Conservation (phyloP, 2,113 vertebrate genomes). For the Daubentonia madagascariensis region DNA sequence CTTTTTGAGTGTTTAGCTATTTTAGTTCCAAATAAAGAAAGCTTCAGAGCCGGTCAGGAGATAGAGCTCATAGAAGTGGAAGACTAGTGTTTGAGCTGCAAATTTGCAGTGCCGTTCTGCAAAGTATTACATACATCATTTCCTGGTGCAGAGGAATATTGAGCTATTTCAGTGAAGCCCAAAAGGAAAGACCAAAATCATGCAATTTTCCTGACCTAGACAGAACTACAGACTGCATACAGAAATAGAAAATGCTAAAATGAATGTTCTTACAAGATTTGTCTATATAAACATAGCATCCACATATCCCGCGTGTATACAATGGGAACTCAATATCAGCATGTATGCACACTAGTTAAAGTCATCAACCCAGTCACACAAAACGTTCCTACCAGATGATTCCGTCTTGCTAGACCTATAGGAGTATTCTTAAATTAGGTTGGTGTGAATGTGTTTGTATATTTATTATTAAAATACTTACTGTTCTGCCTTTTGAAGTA, state of each 20-base stretch:
- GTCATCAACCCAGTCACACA: slow-evolving; percentile 34
- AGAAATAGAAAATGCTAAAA: slow-evolving; percentile 56
- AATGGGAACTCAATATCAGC: neutral
- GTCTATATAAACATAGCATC: neutral
- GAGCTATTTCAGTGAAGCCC: slow-evolving; percentile 45
- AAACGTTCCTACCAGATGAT: slow-evolving; percentile 65
- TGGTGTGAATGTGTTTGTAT: slow-evolving; percentile 77
- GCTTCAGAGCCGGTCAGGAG: slow-evolving; percentile 22
- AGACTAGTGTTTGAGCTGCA: slow-evolving; percentile 49
- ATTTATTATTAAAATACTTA: slow-evolving; percentile 88
- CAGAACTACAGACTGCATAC: slow-evolving; percentile 41
- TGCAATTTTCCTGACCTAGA: slow-evolving; percentile 36
- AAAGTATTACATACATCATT: slow-evolving; percentile 56
- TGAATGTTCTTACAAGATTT: neutral
- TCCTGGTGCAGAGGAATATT: slow-evolving; percentile 30
- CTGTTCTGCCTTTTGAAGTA: slow-evolving; percentile 82
- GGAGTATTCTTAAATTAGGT: slow-evolving; percentile 72
- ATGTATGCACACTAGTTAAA: neutral
- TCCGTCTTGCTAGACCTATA: slow-evolving; percentile 41
- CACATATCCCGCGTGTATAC: neutral
- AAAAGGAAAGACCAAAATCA: slow-evolving; percentile 46
- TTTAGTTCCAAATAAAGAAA: slow-evolving; percentile 80
- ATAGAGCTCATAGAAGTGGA: slow-evolving; percentile 42
- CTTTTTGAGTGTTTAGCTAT: slow-evolving; percentile 75
- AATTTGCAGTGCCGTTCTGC: slow-evolving; percentile 56